A percentile compares a stretch with the other conserved stretches of the same genome.
Evolutionary conservation across 2,797 vertebrate genomes (phyloP).

Genomic region (Calcarius lapponicus): DNA sequence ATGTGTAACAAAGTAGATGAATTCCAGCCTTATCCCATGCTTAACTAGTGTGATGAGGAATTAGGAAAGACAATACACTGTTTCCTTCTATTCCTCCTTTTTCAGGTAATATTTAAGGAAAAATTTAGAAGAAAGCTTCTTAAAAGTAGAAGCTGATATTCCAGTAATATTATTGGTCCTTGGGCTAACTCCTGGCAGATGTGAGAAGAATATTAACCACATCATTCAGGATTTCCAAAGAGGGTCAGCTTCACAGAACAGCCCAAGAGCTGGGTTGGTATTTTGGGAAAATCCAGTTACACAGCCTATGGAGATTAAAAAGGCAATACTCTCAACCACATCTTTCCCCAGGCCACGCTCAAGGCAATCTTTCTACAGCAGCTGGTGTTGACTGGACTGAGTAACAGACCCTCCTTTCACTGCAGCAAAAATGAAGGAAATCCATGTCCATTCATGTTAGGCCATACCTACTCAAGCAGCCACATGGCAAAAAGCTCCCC

Average conservation of each 20-base stretch:
- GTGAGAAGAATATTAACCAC: not conserved
- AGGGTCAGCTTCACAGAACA: not conserved
- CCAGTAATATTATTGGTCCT: not conserved
- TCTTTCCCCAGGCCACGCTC: not conserved
- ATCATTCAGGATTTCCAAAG: not conserved
- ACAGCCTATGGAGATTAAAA: not conserved
- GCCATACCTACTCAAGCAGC: not conserved
- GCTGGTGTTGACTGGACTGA: not conserved
- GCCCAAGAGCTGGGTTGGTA: not conserved
- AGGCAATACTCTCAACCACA: not conserved
- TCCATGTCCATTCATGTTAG: accelerated
- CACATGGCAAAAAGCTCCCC: not conserved
- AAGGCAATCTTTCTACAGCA: not conserved
- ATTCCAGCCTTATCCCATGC: not conserved
- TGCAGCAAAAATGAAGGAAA: not conserved
- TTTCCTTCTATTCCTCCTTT: not conserved
- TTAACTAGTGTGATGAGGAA: not conserved
- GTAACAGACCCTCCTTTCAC: not conserved
- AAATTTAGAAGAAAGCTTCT: not conserved
- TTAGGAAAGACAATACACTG: not conserved
- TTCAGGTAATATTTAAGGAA: not conserved
- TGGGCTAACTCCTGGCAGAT: not conserved
- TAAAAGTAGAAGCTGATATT: not conserved
- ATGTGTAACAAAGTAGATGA: not conserved
- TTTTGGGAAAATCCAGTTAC: slow-evolving; percentile 24